Evolutionary conservation across 2,113 vertebrate species (phyloP).

Genomic region (Prolemur simus): DNA sequence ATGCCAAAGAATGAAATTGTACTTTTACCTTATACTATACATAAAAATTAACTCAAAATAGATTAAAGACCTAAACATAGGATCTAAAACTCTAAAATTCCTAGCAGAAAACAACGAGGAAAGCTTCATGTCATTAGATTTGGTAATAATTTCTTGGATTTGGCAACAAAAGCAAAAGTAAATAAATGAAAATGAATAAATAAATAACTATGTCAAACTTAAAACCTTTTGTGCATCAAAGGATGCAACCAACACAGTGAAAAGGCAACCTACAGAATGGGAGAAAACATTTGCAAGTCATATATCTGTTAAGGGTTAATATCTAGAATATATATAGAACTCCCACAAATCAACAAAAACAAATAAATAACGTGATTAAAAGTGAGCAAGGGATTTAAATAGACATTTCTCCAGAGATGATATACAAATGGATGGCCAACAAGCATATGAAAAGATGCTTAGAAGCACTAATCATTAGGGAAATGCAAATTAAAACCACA

Average conservation of each 20-base stretch:
- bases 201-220: background rate
- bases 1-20: background rate
- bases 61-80: background rate
- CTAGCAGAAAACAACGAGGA: background rate
- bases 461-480: background rate
- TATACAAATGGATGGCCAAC: background rate
- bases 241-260: background rate
- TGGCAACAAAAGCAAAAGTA: background rate
- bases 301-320: background rate
- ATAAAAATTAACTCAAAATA: background rate
- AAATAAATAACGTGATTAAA: background rate
- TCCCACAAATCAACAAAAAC: background rate
- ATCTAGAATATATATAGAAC: background rate
- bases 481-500: background rate
- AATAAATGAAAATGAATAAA: background rate
- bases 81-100: background rate
- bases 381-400: background rate
- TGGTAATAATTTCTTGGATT: background rate
- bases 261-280: background rate
- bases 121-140: background rate
- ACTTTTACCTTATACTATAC: background rate
- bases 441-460: background rate
- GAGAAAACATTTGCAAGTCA: background rate
- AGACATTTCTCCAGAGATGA: background rate
- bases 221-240: background rate